Conservation (phyloP, 2,797 vertebrate species). For the Emydoidea blandingii region DNA sequence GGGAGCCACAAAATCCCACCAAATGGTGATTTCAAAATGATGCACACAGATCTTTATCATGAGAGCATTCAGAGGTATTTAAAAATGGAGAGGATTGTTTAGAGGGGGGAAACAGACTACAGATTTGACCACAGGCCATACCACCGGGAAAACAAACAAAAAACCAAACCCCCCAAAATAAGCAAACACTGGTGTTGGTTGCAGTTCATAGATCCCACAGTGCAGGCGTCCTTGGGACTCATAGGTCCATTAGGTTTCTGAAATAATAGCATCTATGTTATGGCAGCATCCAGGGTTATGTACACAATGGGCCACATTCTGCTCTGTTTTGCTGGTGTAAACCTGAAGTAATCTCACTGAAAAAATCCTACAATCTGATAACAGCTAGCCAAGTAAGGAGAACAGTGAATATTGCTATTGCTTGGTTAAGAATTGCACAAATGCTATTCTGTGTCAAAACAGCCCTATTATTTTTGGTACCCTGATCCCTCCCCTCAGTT, state of each 20-base stretch:
- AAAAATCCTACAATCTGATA: accelerated
- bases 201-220: neutral
- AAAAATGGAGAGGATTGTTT: neutral
- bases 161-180: neutral
- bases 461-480: neutral
- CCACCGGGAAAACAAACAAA: neutral
- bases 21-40: neutral
- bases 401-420: neutral
- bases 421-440: neutral
- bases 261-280: neutral
- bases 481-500: neutral
- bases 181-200: neutral
- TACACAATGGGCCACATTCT: neutral
- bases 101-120: neutral
- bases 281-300: neutral
- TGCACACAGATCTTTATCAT: neutral
- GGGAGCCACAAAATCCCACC: neutral
- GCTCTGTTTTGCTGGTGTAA: neutral
- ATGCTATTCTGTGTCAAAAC: neutral
- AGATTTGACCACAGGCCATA: neutral
- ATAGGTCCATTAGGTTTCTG: neutral
- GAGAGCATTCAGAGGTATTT: neutral
- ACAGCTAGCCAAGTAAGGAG: neutral
- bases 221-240: neutral
- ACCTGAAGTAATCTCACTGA: neutral